These are phyloP conservation scores for Noctua janthe DNA, from an alignment of 2,888 invertebrate genomes.

Conservation along the genomic window DNA sequence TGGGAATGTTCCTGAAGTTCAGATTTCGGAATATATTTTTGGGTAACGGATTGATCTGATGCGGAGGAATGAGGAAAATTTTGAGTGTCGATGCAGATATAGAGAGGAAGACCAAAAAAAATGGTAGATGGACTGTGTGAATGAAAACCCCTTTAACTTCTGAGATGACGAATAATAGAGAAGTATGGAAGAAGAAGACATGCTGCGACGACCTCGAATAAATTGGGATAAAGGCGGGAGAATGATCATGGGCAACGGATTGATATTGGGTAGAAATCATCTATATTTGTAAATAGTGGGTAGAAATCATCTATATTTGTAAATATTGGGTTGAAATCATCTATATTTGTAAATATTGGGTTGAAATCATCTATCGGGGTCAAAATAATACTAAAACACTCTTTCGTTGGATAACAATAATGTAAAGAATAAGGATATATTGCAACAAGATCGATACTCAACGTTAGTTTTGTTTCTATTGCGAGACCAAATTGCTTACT, in stretches of 20 bases:
- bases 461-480: conserved; percentile 47
- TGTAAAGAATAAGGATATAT: conserved; percentile 13
- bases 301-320: background rate
- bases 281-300: background rate
- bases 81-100: background rate
- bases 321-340: no score
- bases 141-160: no score
- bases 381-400: background rate
- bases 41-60: background rate
- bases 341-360: background rate
- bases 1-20: background rate
- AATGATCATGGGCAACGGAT: background rate
- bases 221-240: no score
- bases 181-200: no score
- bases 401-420: background rate
- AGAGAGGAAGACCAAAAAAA: no score
- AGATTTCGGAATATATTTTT: background rate
- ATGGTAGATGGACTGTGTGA: no score
- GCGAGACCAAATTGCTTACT: conserved; percentile 42
- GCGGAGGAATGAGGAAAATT: background rate
- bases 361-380: background rate
- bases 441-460: conserved; percentile 13
- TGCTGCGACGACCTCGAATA: no score
- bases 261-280: background rate
- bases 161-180: no score